A percentile compares a stretch with the other conserved stretches of the same genome.
phyloP scores from a whole-genome alignment of 2,113 vertebrate genomes.

The Nipponia nippon region DNA sequence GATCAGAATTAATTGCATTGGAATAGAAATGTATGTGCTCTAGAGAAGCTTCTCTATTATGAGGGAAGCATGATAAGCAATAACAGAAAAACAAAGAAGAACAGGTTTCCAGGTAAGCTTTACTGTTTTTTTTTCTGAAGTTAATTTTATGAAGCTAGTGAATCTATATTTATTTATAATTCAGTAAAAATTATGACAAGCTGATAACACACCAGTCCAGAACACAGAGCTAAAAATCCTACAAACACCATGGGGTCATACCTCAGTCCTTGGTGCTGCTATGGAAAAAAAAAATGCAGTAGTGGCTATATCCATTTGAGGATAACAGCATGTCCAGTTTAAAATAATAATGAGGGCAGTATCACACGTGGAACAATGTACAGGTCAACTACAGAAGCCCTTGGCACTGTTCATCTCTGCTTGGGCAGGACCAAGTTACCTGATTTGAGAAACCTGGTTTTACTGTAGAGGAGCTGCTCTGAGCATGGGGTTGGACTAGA shows the following conservation, averaged over 20 bases:
- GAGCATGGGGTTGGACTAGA: background rate
- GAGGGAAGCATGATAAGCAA: background rate
- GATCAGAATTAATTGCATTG: background rate
- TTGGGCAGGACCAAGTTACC: background rate
- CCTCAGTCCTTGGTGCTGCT: background rate
- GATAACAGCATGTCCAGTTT: rapidly evolving
- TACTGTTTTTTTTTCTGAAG: background rate
- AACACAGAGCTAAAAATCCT: background rate
- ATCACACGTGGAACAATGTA: background rate
- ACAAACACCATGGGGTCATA: background rate
- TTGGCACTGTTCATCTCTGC: background rate
- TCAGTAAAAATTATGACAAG: background rate
- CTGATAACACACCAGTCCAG: background rate
- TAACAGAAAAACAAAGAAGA: background rate
- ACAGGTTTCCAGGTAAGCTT: background rate
- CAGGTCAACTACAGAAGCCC: background rate
- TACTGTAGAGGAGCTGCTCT: background rate
- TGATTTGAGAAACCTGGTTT: background rate
- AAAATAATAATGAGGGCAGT: too few species aligned
- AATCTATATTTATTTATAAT: background rate
- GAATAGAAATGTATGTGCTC: background rate
- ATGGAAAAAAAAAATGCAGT: too few species aligned
- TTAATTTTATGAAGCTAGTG: background rate
- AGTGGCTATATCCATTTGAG: background rate
- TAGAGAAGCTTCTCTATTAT: background rate